phyloP scores from a whole-genome alignment of 2,888 invertebrate genomes.

The Trachelus iudaicus region DNA sequence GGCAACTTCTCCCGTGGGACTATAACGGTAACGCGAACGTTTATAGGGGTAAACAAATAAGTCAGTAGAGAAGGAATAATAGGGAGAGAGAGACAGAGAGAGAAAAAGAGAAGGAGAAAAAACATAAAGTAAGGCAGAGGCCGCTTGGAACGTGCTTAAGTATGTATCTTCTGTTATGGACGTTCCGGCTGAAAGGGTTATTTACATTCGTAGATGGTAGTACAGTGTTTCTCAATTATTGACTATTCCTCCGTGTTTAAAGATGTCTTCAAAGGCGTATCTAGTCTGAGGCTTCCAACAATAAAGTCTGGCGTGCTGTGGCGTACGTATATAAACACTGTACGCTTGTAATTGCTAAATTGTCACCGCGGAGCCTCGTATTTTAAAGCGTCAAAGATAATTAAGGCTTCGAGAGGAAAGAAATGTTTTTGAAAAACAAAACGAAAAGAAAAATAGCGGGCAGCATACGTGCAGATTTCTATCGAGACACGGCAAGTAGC shows the following conservation, averaged over 20 bases:
- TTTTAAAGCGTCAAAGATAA: neutral
- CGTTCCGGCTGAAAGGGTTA: conserved; percentile 3
- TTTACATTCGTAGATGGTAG: conserved; percentile 4
- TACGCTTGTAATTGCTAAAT: neutral
- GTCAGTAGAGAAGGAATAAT: neutral
- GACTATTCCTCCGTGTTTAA: neutral
- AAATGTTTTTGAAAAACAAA: neutral
- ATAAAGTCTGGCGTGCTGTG: neutral
- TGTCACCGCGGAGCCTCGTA: neutral
- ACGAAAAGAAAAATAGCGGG: too few species aligned
- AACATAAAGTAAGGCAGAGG: neutral
- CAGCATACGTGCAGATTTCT: neutral
- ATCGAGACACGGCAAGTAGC: neutral
- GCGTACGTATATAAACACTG: neutral
- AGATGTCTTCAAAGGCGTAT: neutral
- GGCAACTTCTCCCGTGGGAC: neutral
- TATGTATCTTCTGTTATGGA: neutral
- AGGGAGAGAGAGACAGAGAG: neutral
- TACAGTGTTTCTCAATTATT: conserved; percentile 6
- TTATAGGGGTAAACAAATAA: neutral
- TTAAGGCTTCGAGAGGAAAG: neutral
- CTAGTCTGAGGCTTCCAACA: neutral
- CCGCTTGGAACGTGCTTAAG: neutral
- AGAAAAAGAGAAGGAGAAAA: neutral
- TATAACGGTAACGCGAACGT: neutral